Base-by-base conservation (phyloP, 2,797 vertebrate genomes). In the Anguilla anguilla region DNA sequence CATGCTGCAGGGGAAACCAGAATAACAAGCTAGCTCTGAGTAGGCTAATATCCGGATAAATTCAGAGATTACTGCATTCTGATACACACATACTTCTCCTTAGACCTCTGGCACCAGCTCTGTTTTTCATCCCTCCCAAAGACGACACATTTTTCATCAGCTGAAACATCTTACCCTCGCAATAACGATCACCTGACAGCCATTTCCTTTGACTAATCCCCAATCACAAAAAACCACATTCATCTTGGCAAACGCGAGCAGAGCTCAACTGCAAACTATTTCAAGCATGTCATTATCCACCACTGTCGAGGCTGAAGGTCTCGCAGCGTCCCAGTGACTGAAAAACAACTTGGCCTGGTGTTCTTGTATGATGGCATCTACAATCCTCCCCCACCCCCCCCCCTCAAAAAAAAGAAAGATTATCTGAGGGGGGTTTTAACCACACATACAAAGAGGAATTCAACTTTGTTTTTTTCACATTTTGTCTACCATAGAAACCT, bases 171-270 rank as follows among this genome's bases (percentile, higher is more conserved):
- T 86, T 64, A 28, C 64, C 64, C 72, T 72, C 51, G 57, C 55
- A 82, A 82, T 81, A 57, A 86, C 28, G 55, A 59, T 72, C 55
- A 81, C 51, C 35, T 86, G 86, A 86, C 85, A 72, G 67, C 43
- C 43, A 31, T 86, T 86, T 59, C 86, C 86, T 87, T 64, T 83
- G 25, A 74, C 43, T 86, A 53, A 61, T 77, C 31, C 61, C 74
- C 81, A 46, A 79, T 49, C 51, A 77, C 13, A 77, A 28, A 57
- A 74, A 86, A 59, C 61, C 53, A 64, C 55, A 57, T 51, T 64
- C 57, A 59, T 82, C 77, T 61, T 22, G 1, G 59, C 67, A 61
- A 64, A 87, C 9, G 22, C 46, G 55, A 61, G 17, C 39, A 39
- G 55, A 87, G 59, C 31, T 35, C 0, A 43, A 81, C 35, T 51